Evolutionary conservation across 2,888 invertebrate species (phyloP), one percentile per base, ranked within the genome.

Genomic region (Cantharis flavilabris): DNA sequence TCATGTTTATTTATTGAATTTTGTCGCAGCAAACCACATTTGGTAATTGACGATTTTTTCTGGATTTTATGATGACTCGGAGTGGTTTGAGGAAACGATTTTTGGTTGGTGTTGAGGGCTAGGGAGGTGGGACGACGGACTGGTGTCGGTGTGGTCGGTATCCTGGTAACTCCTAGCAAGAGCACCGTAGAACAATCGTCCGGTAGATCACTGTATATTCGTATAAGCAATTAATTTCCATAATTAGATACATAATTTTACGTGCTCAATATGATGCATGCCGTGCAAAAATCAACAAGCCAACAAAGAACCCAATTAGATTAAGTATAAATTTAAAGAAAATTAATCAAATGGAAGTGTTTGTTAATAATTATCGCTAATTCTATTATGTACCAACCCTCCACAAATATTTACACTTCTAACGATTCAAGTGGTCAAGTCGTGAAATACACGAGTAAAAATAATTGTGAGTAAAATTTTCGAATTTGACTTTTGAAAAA

Each of bases 121-220:
- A 87, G 83, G 77, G 87, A 85, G 71, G 84, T 85, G 84, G 87
- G 80, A 73, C 84, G 86, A 77, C 87, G 87, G 62, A 86, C 83
- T 73, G 86, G 85, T 78, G 85, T 78, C 78, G 88, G 88, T 65
- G 89, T 88, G 62, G 88, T 86, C 79, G 88, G 87, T 80, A 88
- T 91, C 86, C 91, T 92, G 86, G 91, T 92, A 78, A 92, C 92
- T 79, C 92, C 92, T 85, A 92, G 86, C 71, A 92, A 90, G 77
- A 92, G 89, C 71, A 92, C 92, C 72, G 92, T 90, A 81, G 91
- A 90, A 84, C 90, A 90, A 83, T 92, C 92, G 85, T 92, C 92
- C 26, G 92, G 92, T 76, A 92, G 89, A 84, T 92, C 92, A 85
- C 92, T 92, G 90, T 70, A 89, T 78, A 89, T 78, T 72, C 78